Base-by-base conservation (phyloP, 2,888 invertebrate genomes). In the Drosophila subsilvestris region DNA sequence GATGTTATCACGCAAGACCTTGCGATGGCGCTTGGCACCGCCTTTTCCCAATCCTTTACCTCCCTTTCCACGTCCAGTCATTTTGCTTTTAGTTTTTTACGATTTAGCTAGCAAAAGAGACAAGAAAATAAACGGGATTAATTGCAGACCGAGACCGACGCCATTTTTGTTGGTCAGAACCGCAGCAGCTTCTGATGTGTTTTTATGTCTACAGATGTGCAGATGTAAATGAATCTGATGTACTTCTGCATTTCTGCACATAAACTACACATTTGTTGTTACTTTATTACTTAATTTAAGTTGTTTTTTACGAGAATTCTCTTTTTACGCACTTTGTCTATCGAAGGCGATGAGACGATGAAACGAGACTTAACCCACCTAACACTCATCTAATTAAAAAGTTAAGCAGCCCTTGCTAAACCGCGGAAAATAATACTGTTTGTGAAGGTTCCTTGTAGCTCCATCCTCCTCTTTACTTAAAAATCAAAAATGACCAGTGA, bases 41-140 rank as follows among this genome's bases (percentile, higher is more conserved):
- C 96, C 95, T 92, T 96, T 96, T 61, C 96, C 96, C 60, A 96
- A 93, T 71, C 96, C 96, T 92, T 96, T 95, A 61, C 95, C 95
- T 90, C 95, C 96, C 93, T 96, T 96, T 68, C 96, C 96, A 69
- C 96, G 95, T 73, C 96, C 96, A 90, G 96, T 95, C 96, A 96
- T 96, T 74, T 90, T 72, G 25, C 18, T 51, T 12, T 37, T 44
- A 54, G 4, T 12, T 42, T 43, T 72, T 65, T 50, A 51, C 49
- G 37, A 49, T 37, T 58, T n/a, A 32, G 18, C 74, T 79, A 20
- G 0, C 8, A 8, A 43, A 63, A 53, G 45, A 48, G 42, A 63
- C 47, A 12, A 45, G 37, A 37, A 37, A 37, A 37, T 7, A 45
- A 20, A 51, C n/a, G 50, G 42, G 1, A 58, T 49, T 27, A 29